phyloP scores from a whole-genome alignment of 2,888 invertebrate species.

The Carabus problematicus region DNA sequence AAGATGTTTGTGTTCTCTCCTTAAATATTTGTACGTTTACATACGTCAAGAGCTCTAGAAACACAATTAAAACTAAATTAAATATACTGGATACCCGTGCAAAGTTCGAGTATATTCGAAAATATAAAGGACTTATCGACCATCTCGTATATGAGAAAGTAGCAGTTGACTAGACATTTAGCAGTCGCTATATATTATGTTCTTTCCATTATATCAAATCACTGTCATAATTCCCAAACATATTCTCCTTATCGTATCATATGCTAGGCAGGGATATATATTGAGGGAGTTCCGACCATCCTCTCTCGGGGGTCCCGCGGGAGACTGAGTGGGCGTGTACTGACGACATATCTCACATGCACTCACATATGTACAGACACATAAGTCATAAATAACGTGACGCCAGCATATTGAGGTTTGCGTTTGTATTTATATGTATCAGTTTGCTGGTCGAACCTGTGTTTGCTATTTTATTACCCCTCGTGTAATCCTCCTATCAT shows the following conservation, averaged over 20 bases:
- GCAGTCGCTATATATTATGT: too few species aligned
- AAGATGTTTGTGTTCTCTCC: background rate
- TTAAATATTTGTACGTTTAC: background rate
- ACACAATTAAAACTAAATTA: background rate
- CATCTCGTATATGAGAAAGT: background rate
- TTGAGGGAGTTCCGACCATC: background rate
- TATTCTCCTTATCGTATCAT: slow-evolving; percentile 1
- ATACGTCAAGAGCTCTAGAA: background rate
- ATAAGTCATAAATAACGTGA: slow-evolving; percentile 33
- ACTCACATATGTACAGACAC: background rate
- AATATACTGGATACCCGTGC: background rate
- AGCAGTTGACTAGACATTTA: too few species aligned
- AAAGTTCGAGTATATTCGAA: background rate
- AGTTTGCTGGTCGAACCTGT: slow-evolving; percentile 11
- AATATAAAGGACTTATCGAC: background rate
- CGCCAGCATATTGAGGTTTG: slow-evolving; percentile 36
- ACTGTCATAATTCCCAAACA: slow-evolving; percentile 6
- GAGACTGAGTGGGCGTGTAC: background rate
- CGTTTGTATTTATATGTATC: slow-evolving; percentile 19
- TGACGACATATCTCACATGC: slow-evolving; percentile 15
- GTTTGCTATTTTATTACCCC: slow-evolving; percentile 57
- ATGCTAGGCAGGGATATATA: slow-evolving; percentile 2
- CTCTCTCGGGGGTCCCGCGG: background rate
- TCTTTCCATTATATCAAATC: too few species aligned
- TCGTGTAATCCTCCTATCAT: slow-evolving; percentile 61